Base-by-base conservation (phyloP, 2,113 vertebrate species). In the Naja naja region DNA sequence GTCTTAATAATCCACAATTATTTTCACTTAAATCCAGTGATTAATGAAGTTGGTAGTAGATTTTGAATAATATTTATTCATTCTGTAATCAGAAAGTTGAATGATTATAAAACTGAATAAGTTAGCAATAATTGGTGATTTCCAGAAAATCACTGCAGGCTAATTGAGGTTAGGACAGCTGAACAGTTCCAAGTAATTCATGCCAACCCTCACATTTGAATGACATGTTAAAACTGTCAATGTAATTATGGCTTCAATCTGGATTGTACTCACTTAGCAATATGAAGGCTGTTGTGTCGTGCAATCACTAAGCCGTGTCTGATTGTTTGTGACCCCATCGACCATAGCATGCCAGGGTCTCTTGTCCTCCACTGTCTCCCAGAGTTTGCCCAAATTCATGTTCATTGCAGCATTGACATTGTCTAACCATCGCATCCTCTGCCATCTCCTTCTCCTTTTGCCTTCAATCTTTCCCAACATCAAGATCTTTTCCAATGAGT, bases 1-100 rank as follows among this genome's bases (percentile, higher is more conserved):
- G 95, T 92, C 96, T 96, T 96, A 97, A 96, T 95, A 96, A 90
- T 96, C 94, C 95, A 94, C 94, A 95, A 95, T 95, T 95, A 94
- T 97, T 97, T 97, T 96, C 92, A 93, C 88, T 89, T 93, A 91
- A 47, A 91, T 93, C 95, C 94, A 52, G 45, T 96, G 97, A 96
- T 97, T 96, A 96, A 97, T 95, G 94, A 94, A 92, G 89, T 85
- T 30, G 60, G 16, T 0, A 0, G 58, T 93, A 85, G 85, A 47
- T 93, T 89, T 81, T 81, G 20, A 6, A 43, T 81, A 43, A 81
- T 81, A 43, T 81, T 81, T 81, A 81, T 81, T 81, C 34, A 81
- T 81, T 43, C 34, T 81, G 47, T 87, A 52, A 87, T 52, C 25
- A 87, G 85, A 87, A 87, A 87, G 11, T 87, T 27, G 45, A 87